Base-by-base conservation (phyloP, 2,797 vertebrate species). In the Dendrocincla fuliginosa region DNA sequence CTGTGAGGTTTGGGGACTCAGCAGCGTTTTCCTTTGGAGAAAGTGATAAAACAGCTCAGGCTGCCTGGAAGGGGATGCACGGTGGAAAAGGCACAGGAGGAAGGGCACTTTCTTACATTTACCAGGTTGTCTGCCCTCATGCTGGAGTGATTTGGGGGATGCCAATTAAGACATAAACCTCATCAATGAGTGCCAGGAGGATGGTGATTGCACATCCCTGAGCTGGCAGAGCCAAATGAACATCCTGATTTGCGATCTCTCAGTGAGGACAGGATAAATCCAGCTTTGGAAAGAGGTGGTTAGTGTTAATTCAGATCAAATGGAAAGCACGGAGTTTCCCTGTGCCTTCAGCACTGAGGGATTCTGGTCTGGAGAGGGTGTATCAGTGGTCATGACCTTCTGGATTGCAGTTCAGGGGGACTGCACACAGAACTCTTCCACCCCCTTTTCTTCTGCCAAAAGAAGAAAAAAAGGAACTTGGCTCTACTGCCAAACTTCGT, bases 31-130 rank as follows among this genome's bases (percentile, higher is more conserved):
- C 59, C 79, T 94, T 88, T 44, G 5, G 35, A 93, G 92, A 74
- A 92, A 78, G 87, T 44, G 91, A 90, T 96, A 94, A 96, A 96
- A 50, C 49, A 77, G 68, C 78, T 81, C 28, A 3, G 77, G 89
- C 93, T 88, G 63, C 53, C 91, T 95, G 89, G 28, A 69, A 88
- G 19, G 76, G 32, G 37, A 92, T 80, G 24, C 14, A 8, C 0
- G 1, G 30, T 69, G 73, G 44, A 68, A 93, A 94, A 95, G 61
- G 14, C 73, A 93, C 76, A 0, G 0, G 52, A 90, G 61, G 73
- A 90, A 85, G 76, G 67, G 42, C 88, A 81, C 44, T n/a, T 90
- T 88, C 76, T 81, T 88, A 30, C 3, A 33, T 89, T 93, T 82
- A 65, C 89, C 12, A 4, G 5, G 37, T 70, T 84, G 70, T 63